These are phyloP conservation scores for Brachylomia viminalis DNA, from an alignment of 2,888 invertebrate genomes.

Conservation along the genomic window DNA sequence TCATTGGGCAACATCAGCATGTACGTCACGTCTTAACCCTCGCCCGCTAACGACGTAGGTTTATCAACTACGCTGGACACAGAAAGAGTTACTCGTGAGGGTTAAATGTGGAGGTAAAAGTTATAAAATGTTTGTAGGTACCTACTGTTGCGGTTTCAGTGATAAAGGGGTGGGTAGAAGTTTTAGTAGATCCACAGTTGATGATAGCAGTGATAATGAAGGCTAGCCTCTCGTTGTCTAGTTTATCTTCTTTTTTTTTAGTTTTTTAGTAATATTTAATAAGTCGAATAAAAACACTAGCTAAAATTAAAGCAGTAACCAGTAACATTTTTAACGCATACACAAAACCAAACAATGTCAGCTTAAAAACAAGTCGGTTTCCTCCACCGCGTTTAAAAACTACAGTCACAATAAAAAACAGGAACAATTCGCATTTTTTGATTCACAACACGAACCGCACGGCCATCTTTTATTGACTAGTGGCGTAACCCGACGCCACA, in stretches of 20 bases:
- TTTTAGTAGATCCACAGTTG: background rate
- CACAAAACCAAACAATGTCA: background rate
- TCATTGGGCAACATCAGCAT: conserved; percentile 62
- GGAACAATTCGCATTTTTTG: conserved; percentile 69
- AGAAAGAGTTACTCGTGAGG: conserved; percentile 59
- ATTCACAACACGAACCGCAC: conserved; percentile 78
- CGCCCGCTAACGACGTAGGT: conserved; percentile 69
- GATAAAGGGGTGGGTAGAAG: background rate
- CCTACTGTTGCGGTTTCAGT: background rate
- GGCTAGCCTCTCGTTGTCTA: background rate
- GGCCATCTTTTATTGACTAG: conserved; percentile 78
- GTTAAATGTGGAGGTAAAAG: conserved; percentile 45
- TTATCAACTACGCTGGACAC: conserved; percentile 68
- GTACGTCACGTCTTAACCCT: conserved; percentile 71
- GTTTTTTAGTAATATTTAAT: too few relatives aligned
- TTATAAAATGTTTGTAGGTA: conserved; percentile 18
- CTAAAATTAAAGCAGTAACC: background rate
- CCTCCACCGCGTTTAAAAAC: background rate
- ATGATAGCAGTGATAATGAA: background rate
- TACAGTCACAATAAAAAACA: conserved; percentile 41
- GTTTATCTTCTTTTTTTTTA: too few relatives aligned
- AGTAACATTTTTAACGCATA: background rate
- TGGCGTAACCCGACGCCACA: conserved; percentile 79
- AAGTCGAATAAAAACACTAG: too few relatives aligned
- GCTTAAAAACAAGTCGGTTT: background rate